Evolutionary conservation across 1,140 invertebrate genomes (phyloP), one percentile per base, ranked within the genome.

Genomic region (Venturia canescens): DNA sequence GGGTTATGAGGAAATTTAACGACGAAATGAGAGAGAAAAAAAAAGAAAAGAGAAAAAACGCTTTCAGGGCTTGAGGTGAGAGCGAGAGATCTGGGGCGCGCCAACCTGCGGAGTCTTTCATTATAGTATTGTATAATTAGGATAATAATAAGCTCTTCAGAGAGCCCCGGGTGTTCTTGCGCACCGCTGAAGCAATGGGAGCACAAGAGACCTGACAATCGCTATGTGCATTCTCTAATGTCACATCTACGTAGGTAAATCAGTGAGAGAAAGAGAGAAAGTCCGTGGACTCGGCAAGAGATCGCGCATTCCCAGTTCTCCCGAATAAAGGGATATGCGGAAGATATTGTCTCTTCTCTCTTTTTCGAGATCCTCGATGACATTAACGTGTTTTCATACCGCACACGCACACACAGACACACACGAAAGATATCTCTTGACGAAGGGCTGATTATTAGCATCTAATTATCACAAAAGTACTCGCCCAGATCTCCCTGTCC

Each of bases 51-150:
- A 77, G 80, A 67, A 76, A 81, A 69, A 71, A 15, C n/a, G 78
- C 21, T 50, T 31, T 26, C 34, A 21, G 66, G 75, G 74, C 38
- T 72, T 74, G 77, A 66, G 69, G 69, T 31, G 69, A 83, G 78
- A 76, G 66, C 72, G 80, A 60, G 80, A 84, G 80, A 80, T 75
- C 75, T 60, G 74, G 60, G 71, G 86, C 86, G 86, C 79, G 83
- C 84, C 85, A 87, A 78, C 82, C 80, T 57, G 71, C 77, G 74
- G 76, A 86, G 82, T 87, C 87, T 88, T 89, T 91, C 89, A 90
- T 91, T 90, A 89, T 88, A 85, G 86, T 87, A 89, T 91, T 89
- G 88, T 91, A 90, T 91, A 91, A 92, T 91, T 92, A 91, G 90
- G 90, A 91, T 90, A 89, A 91, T 91, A 91, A 92, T 91, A 91